Evolutionary conservation across 2,113 vertebrate genomes (phyloP).

Genomic region (Mormoops blainvillei): DNA sequence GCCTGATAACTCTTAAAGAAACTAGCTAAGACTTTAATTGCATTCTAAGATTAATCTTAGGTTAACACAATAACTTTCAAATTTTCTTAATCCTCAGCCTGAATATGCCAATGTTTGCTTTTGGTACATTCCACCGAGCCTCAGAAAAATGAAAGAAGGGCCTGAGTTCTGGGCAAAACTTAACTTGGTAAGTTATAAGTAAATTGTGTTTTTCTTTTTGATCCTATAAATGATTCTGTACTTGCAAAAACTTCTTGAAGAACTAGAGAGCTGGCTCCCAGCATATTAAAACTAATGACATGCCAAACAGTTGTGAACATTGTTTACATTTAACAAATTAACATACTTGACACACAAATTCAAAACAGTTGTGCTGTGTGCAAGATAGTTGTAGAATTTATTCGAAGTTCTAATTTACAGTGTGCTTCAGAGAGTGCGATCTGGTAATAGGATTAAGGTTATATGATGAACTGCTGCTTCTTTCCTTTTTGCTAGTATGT

Average conservation of each 20-base stretch:
- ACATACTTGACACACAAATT: background rate
- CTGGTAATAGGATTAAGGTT: background rate
- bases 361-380: background rate
- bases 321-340: background rate
- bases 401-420: background rate
- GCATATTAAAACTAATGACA: background rate
- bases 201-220: background rate
- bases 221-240: background rate
- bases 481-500: background rate
- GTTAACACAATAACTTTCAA: background rate
- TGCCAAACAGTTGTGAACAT: background rate
- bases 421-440: background rate
- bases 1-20: background rate
- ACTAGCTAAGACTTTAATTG: background rate
- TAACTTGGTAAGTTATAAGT: constrained; percentile 79
- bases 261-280: background rate
- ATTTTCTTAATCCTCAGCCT: constrained; percentile 76
- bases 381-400: background rate
- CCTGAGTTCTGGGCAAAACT: constrained; percentile 85
- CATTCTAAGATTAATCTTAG: background rate
- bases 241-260: background rate
- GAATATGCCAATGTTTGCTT: constrained; percentile 87
- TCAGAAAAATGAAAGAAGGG: constrained; percentile 81
- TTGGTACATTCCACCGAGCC: constrained; percentile 88
- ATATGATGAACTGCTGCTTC: rapidly evolving